phyloP scores from a whole-genome alignment of 2,797 vertebrate genomes.

The Anabacerthia variegaticeps region DNA sequence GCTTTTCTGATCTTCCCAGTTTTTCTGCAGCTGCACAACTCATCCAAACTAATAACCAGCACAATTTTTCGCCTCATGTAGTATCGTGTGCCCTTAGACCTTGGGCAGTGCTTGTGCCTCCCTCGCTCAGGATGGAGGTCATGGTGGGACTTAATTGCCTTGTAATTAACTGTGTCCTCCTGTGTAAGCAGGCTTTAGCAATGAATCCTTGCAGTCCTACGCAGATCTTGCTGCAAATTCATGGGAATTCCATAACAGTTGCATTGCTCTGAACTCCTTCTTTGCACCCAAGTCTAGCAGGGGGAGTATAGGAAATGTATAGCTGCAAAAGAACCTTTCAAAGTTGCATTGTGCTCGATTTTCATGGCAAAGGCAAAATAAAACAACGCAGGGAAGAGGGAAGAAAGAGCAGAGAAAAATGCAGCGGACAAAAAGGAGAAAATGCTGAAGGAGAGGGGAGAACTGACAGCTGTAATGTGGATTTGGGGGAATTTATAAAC shows the following conservation, averaged over 20 bases:
- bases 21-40: not conserved
- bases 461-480: not conserved
- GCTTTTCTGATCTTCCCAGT: not conserved
- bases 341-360: rapidly evolving
- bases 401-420: not conserved
- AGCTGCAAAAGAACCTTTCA: not conserved
- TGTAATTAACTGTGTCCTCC: not conserved
- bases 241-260: rapidly evolving
- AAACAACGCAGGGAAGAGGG: not conserved
- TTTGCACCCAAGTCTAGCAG: not conserved
- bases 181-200: not conserved
- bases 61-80: rapidly evolving
- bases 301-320: not conserved
- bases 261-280: not conserved
- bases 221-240: not conserved
- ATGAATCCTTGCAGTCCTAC: not conserved
- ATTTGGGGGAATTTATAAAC: not conserved
- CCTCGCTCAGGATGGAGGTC: not conserved
- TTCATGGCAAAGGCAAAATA: not conserved
- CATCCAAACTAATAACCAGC: not conserved
- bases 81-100: not conserved
- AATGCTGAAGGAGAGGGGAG: not conserved
- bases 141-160: not conserved
- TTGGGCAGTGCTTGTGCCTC: not conserved
- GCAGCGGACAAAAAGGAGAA: not conserved